Conservation (phyloP, 2,888 invertebrate genomes). For the Sminthurinus aureus region DNA sequence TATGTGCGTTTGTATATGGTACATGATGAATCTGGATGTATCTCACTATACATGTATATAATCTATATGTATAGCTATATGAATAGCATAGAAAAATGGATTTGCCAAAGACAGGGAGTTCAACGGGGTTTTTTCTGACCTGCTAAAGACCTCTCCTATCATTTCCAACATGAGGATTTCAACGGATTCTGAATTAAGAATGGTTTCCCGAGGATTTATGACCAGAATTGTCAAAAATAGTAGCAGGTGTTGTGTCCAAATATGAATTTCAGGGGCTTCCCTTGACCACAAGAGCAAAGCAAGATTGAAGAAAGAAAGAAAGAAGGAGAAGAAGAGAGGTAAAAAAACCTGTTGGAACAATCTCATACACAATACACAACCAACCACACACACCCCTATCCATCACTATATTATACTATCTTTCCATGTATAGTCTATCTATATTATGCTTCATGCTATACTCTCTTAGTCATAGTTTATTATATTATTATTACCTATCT, state of each 20-base stretch:
- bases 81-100: not conserved
- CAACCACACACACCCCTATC: slow-evolving; percentile 47
- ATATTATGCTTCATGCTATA: not conserved
- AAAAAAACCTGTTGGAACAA: slow-evolving; percentile 52
- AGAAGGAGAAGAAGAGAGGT: not conserved
- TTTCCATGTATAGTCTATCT: slow-evolving; percentile 9
- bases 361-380: slow-evolving; percentile 44
- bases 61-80: not conserved
- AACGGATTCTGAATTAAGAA: slow-evolving; percentile 31
- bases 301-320: too few species aligned
- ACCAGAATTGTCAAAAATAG: slow-evolving; percentile 45
- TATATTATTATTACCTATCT: not conserved
- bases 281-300: slow-evolving; percentile 44
- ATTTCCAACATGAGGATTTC: slow-evolving; percentile 31
- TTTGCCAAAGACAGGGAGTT: not conserved
- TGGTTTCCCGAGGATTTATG: slow-evolving; percentile 37
- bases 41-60: slow-evolving; percentile 22
- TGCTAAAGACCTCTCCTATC: slow-evolving; percentile 29
- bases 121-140: slow-evolving; percentile 27
- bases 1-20: not conserved
- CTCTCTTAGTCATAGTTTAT: too few species aligned
- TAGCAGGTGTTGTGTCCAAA: slow-evolving; percentile 56
- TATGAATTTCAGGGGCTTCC: slow-evolving; percentile 50
- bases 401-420: slow-evolving; percentile 33
- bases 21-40: too few species aligned